Conservation (phyloP, 2,888 invertebrate species). For the Drosophila rellima region DNA sequence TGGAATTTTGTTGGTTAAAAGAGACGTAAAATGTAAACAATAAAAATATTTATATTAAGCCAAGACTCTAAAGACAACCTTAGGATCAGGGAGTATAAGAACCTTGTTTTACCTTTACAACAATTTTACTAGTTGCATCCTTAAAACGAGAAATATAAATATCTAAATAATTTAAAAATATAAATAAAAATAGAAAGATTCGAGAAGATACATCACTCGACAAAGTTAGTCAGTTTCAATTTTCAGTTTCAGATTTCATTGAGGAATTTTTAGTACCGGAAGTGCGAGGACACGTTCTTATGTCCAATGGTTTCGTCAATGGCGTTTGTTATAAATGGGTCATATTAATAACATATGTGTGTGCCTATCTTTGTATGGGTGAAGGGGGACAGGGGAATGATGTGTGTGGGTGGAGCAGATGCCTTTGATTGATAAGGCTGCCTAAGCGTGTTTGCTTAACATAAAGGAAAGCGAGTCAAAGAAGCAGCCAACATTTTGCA, state of each 20-base stretch:
- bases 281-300: neutral
- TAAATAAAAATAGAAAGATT: no score
- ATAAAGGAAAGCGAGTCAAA: slow-evolving; percentile 36
- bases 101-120: no score
- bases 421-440: slow-evolving; percentile 79
- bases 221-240: neutral
- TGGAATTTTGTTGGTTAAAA: no score
- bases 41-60: no score
- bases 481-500: slow-evolving; percentile 67
- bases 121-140: no score
- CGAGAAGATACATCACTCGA: no score
- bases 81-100: no score
- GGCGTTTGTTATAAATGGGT: slow-evolving; percentile 55
- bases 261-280: neutral
- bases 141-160: no score
- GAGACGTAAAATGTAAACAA: no score
- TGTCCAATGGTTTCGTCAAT: slow-evolving; percentile 18
- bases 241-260: neutral
- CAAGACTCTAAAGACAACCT: no score
- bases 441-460: slow-evolving; percentile 75
- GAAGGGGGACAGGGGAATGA: no score
- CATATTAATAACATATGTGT: slow-evolving; percentile 71
- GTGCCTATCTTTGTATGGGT: slow-evolving; percentile 29
- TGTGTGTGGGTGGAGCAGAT: slow-evolving; percentile 51
- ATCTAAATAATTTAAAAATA: no score